These are phyloP conservation scores for Callyntrura sp. DNA, from an alignment of 2,888 invertebrate species.

Conservation along the genomic window DNA sequence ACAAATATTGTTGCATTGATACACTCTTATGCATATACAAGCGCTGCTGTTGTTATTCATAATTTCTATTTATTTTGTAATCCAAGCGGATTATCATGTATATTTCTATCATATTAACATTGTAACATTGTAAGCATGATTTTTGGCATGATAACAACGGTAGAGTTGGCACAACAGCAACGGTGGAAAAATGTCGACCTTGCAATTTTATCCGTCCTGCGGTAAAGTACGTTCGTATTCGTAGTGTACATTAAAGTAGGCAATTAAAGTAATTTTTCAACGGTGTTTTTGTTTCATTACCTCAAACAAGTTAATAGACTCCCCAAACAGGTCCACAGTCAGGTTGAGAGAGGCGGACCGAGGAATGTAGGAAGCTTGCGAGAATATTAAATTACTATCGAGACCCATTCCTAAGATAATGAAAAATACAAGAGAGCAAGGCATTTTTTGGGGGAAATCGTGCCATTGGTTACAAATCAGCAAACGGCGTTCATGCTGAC, in stretches of 20 bases:
- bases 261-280: background rate
- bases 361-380: constrained; percentile 94
- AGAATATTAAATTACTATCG: constrained; percentile 94
- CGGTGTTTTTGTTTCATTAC: constrained; percentile 85
- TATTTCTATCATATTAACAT: no score
- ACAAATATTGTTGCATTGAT: no score
- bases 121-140: no score
- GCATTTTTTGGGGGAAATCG: constrained; percentile 8
- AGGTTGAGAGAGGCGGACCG: constrained; percentile 92
- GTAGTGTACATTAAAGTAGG: background rate
- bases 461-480: constrained; percentile 32
- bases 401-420: constrained; percentile 89
- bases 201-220: no score
- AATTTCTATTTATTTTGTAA: no score
- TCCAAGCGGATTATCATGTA: no score
- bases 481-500: background rate
- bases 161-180: no score
- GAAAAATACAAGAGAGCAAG: background rate
- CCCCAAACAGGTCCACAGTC: constrained; percentile 95
- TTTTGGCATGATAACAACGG: no score
- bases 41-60: no score
- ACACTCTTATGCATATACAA: no score
- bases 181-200: no score
- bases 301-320: constrained; percentile 94
- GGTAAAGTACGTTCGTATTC: background rate